Evolutionary conservation across 2,888 invertebrate genomes (phyloP).

Genomic region (Dasysyrphus albostriatus): DNA sequence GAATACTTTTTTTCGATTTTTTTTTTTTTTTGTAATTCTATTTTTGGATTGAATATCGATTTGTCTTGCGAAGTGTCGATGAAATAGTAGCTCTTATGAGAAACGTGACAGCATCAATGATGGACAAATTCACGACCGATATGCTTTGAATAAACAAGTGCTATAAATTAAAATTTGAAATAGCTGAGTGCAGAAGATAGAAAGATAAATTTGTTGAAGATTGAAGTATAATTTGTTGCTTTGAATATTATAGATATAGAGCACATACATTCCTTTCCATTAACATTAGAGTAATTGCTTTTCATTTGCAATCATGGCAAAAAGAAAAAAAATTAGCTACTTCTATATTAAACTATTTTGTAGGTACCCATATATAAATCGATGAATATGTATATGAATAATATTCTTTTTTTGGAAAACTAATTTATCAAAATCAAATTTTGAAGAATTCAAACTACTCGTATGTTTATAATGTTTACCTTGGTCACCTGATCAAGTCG

Average conservation of each 20-base stretch:
- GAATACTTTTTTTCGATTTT: not conserved
- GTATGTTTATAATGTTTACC: too few species aligned
- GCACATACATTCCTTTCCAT: constrained; percentile 34
- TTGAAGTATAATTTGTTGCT: constrained; percentile 9
- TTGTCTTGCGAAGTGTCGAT: constrained; percentile 74
- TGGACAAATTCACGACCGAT: constrained; percentile 79
- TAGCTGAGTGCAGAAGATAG: constrained; percentile 33
- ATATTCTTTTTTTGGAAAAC: not conserved
- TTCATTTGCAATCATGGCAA: constrained; percentile 21
- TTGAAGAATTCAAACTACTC: too few species aligned
- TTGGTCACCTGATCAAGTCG: too few species aligned
- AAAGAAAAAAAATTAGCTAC: not conserved
- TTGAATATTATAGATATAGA: not conserved
- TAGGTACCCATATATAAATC: not conserved
- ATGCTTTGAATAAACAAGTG: constrained; percentile 71
- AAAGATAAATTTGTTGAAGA: constrained; percentile 54
- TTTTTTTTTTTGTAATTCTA: constrained; percentile 38
- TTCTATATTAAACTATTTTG: not conserved
- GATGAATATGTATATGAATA: not conserved
- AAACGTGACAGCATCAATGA: constrained; percentile 78
- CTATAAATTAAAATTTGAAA: constrained; percentile 71
- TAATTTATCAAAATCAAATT: too few species aligned
- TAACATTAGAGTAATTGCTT: constrained; percentile 41
- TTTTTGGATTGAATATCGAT: constrained; percentile 70
- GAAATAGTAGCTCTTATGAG: constrained; percentile 72